These are phyloP conservation scores for Ceryle rudis DNA, from an alignment of 2,797 vertebrate genomes.

Conservation along the genomic window DNA sequence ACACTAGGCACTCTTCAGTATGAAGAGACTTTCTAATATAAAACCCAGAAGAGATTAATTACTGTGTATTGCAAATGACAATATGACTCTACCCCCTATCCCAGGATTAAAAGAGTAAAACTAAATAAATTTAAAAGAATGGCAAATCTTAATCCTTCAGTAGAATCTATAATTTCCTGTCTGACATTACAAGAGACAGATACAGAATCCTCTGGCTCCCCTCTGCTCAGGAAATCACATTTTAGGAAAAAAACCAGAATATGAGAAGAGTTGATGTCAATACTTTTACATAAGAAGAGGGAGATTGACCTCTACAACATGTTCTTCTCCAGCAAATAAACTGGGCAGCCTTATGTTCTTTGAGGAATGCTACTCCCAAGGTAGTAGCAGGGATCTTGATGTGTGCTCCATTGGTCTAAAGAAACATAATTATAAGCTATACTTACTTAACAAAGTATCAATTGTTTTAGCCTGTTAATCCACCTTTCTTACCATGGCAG, in stretches of 20 bases:
- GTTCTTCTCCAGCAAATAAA: neutral
- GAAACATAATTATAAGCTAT: neutral
- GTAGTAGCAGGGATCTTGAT: neutral
- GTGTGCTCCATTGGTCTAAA: neutral
- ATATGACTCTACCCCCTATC: neutral
- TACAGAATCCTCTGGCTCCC: neutral
- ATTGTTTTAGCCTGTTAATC: neutral
- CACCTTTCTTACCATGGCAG: neutral
- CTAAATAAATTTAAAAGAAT: neutral
- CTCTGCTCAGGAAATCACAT: neutral
- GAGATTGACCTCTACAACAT: neutral
- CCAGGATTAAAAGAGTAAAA: slow-evolving; percentile 12
- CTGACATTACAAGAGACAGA: neutral
- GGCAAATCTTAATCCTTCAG: neutral
- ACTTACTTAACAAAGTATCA: neutral
- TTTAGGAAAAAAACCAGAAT: neutral
- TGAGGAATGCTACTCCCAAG: neutral
- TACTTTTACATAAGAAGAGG: neutral
- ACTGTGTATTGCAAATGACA: neutral
- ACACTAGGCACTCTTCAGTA: neutral
- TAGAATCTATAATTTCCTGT: neutral
- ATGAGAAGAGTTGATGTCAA: neutral
- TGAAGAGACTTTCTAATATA: neutral
- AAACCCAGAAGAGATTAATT: slow-evolving; percentile 2
- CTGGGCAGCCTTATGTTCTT: neutral